These are phyloP conservation scores for Lathronympha strigana DNA, from an alignment of 2,888 invertebrate species.

Conservation along the genomic window DNA sequence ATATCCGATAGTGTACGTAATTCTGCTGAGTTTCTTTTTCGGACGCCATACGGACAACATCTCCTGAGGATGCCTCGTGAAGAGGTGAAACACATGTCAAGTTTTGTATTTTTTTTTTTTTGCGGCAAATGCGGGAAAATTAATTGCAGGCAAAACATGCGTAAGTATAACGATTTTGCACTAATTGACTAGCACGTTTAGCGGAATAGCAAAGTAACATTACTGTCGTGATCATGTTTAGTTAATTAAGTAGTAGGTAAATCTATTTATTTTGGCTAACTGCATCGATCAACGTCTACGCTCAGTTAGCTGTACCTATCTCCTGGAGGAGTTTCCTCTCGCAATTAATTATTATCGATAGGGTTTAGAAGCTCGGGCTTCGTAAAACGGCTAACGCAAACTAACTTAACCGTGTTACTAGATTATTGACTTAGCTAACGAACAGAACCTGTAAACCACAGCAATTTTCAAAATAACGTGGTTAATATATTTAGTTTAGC, in stretches of 20 bases:
- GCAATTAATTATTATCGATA: constrained; percentile 42
- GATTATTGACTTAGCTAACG: constrained; percentile 19
- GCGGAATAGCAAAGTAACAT: no score
- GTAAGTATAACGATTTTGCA: no score
- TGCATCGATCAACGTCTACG: constrained; percentile 37
- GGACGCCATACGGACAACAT: no score
- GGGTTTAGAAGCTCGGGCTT: constrained; percentile 24
- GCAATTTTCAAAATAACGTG: constrained; percentile 16
- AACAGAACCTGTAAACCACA: constrained; percentile 3
- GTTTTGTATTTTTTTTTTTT: no score
- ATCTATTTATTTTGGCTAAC: constrained; percentile 25
- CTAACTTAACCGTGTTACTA: constrained; percentile 23
- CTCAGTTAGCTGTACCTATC: constrained; percentile 3
- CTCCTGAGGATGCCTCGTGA: no score
- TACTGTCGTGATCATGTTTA: no score
- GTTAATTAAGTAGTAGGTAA: not conserved
- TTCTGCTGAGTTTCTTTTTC: no score
- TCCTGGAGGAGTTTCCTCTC: constrained; percentile 30
- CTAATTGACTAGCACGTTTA: no score
- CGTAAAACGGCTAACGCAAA: constrained; percentile 23
- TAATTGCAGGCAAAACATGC: not conserved
- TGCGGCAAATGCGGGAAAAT: no score
- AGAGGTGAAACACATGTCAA: no score
- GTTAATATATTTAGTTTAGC: not conserved
- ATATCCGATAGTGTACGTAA: no score